These are phyloP conservation scores for Chrysoperla carnea DNA, from an alignment of 1,140 invertebrate species.

Conservation along the genomic window DNA sequence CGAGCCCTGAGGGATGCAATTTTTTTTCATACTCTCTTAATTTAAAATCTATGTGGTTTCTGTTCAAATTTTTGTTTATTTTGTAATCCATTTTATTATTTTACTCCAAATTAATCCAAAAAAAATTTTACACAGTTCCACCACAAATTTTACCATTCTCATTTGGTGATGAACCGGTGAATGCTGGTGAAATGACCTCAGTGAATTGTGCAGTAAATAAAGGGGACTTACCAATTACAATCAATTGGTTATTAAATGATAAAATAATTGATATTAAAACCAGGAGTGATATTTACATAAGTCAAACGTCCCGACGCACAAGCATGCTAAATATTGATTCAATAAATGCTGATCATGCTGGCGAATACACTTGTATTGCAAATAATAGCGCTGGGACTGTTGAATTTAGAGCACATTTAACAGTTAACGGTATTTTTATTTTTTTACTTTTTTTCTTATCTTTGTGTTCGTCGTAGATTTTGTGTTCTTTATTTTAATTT, in stretches of 20 bases:
- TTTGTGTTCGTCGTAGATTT: too few species aligned
- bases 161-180: constrained; percentile 59
- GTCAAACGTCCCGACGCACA: constrained; percentile 42
- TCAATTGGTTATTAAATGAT: constrained; percentile 61
- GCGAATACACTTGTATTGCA: constrained; percentile 50
- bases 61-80: too few species aligned
- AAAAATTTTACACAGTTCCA: constrained; percentile 33
- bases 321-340: constrained; percentile 50
- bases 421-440: constrained; percentile 45
- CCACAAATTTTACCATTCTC: constrained; percentile 62
- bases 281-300: constrained; percentile 36
- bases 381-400: constrained; percentile 56
- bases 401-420: constrained; percentile 41
- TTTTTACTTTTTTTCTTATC: neutral
- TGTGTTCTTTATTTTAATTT: neutral
- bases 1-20: too few species aligned
- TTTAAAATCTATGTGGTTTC: too few species aligned
- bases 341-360: constrained; percentile 45
- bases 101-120: too few species aligned
- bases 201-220: constrained; percentile 58
- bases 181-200: constrained; percentile 60
- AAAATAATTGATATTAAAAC: constrained; percentile 32
- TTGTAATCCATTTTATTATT: too few species aligned
- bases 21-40: too few species aligned
- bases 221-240: constrained; percentile 56